phyloP scores from a whole-genome alignment of 2,113 vertebrate genomes.

The Megaceryle torquata region DNA sequence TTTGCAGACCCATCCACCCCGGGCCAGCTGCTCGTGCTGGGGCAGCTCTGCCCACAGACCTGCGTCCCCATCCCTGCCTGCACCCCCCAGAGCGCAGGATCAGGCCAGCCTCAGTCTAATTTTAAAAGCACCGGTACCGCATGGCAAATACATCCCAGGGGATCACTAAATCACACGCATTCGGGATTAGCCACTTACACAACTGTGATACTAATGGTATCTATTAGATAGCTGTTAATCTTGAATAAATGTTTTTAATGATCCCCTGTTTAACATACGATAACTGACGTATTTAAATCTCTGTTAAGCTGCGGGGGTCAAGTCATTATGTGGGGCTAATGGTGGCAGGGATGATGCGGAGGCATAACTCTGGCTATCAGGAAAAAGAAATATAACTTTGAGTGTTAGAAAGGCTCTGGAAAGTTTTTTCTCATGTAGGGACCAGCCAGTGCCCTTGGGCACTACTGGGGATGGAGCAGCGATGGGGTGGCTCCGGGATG shows the following conservation, averaged over 20 bases:
- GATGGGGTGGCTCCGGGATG: not conserved
- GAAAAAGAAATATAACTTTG: not conserved
- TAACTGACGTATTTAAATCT: not conserved
- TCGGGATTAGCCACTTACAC: not conserved
- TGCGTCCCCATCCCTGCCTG: not conserved
- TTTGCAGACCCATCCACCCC: not conserved
- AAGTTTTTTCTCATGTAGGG: not conserved
- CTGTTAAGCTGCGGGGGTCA: not conserved
- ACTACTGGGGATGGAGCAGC: fast-evolving
- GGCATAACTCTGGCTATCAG: not conserved
- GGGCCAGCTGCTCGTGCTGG: fast-evolving
- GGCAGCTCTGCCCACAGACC: not conserved
- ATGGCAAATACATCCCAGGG: not conserved
- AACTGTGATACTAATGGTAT: not conserved
- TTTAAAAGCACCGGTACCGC: not conserved
- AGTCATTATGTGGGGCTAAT: not conserved
- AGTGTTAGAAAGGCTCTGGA: not conserved
- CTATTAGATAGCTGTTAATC: constrained; percentile 18
- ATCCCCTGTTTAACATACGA: not conserved
- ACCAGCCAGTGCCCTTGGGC: too few relatives aligned
- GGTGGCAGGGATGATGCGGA: not conserved
- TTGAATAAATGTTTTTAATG: constrained; percentile 32
- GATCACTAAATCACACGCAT: not conserved
- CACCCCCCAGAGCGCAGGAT: not conserved
- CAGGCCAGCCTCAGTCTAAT: not conserved